phyloP scores from a whole-genome alignment of 2,888 invertebrate species.

The Cephonodes hylas region DNA sequence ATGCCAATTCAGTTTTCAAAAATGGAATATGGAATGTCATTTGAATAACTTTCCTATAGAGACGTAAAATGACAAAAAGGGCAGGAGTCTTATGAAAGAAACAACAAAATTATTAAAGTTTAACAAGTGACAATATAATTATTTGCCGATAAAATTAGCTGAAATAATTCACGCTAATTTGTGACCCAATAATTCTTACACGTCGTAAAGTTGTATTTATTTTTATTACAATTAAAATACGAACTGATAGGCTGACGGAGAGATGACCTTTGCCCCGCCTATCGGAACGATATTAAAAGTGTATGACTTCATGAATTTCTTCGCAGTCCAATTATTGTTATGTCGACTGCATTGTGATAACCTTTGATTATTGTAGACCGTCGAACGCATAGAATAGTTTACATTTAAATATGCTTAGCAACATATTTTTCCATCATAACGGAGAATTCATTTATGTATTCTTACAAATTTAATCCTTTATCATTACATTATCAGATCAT shows the following conservation, averaged over 20 bases:
- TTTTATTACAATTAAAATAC: slow-evolving; percentile 9
- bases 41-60: too few relatives aligned
- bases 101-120: not conserved
- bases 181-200: slow-evolving; percentile 14
- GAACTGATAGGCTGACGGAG: slow-evolving; percentile 17
- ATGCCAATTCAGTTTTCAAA: not conserved
- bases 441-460: too few relatives aligned
- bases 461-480: too few relatives aligned
- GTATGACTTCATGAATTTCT: slow-evolving; percentile 55
- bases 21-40: not conserved
- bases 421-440: too few relatives aligned
- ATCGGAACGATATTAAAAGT: slow-evolving; percentile 45
- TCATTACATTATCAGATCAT: too few relatives aligned
- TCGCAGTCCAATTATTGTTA: slow-evolving; percentile 49
- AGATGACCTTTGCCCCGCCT: slow-evolving; percentile 34
- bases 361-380: slow-evolving; percentile 41
- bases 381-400: slow-evolving; percentile 1
- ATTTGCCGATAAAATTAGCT: slow-evolving; percentile 2
- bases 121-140: not conserved
- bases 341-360: slow-evolving; percentile 54
- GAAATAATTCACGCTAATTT: slow-evolving; percentile 1
- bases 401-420: not conserved
- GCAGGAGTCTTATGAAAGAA: too few relatives aligned
- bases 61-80: too few relatives aligned
- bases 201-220: slow-evolving; percentile 11